Base-by-base conservation (phyloP, 2,797 vertebrate genomes). In the Mus spretus region DNA sequence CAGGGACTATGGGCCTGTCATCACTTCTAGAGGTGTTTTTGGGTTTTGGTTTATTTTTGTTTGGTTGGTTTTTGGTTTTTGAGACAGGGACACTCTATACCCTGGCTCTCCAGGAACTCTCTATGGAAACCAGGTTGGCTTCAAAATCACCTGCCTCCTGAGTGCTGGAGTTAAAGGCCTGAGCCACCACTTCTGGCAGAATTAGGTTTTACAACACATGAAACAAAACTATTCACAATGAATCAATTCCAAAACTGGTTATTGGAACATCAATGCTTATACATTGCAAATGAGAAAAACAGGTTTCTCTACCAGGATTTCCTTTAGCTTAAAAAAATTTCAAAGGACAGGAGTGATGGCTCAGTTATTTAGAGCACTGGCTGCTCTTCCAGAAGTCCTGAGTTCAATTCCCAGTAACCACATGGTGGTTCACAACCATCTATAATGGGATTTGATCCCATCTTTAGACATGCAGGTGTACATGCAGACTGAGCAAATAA, bases 1-100 rank as follows among this genome's bases (percentile, higher is more conserved):
- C 34, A 8, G 12, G 34, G 20, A 81, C 9, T 20, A 37, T 3
- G 6, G 28, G 28, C 7, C 24, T 61, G 10, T 61, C 3, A 6
- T 1, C 1, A 2, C 4, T 2, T 53, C 47, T 53, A 9, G 6
- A 12, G n/a, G 22, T n/a, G 6, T 47, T 47, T 47, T 6, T 6
- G 47, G 47, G 47, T 47, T 6, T 47, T 47, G 44, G 3, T 44
- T 47, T 7, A 7, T 47, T 47, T 47, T 47, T 47, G 47, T 47
- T 47, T 47, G 47, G 4, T 47, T 47, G 47, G 6, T 24, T 40
- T 47, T 47, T 47, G 13, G 55, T 55, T 9, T 79, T 79, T 47
- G 50, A 53, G 28, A 34, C 15, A 53, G 17, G 63, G 26, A 28
- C 61, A 63, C 61, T 24, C 1, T 47, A 47, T 28, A 78, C 12